A percentile compares a stretch with the other conserved stretches of the same genome.
Evolutionary conservation across 2,797 vertebrate species (phyloP).

Genomic region (Phalanger gymnotis): DNA sequence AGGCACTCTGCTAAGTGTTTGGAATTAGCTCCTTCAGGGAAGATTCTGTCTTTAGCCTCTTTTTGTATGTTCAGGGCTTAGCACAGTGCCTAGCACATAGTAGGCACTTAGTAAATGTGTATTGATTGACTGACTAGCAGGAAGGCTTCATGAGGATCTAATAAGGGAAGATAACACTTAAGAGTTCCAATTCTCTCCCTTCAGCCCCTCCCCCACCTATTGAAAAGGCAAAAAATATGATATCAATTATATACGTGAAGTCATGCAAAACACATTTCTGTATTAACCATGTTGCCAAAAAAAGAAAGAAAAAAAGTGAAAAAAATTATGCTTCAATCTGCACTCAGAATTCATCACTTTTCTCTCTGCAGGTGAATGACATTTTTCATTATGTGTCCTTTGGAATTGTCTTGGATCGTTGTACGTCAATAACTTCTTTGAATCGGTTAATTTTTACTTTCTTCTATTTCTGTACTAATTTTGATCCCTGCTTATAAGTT

Average conservation of each 20-base stretch:
- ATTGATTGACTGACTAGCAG: neutral
- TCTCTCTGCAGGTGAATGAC: no score
- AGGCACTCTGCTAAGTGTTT: neutral
- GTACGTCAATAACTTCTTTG: neutral
- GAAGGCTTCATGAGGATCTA: neutral
- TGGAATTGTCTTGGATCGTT: neutral
- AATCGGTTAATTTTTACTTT: neutral
- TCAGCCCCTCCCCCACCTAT: neutral
- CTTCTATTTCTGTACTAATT: neutral
- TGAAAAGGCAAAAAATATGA: neutral
- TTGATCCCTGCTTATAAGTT: neutral
- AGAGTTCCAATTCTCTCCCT: neutral
- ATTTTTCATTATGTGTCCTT: neutral
- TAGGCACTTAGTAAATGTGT: neutral
- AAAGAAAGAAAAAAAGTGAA: neutral
- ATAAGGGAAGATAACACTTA: neutral
- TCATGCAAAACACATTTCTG: neutral
- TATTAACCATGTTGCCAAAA: neutral
- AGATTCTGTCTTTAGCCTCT: no score
- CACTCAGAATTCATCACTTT: neutral
- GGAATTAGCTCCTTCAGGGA: neutral
- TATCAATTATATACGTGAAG: neutral
- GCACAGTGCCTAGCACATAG: neutral
- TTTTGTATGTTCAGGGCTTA: neutral
- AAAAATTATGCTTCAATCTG: neutral